These are phyloP conservation scores for Glyptemys insculpta DNA, from an alignment of 2,797 vertebrate genomes.

Conservation along the genomic window DNA sequence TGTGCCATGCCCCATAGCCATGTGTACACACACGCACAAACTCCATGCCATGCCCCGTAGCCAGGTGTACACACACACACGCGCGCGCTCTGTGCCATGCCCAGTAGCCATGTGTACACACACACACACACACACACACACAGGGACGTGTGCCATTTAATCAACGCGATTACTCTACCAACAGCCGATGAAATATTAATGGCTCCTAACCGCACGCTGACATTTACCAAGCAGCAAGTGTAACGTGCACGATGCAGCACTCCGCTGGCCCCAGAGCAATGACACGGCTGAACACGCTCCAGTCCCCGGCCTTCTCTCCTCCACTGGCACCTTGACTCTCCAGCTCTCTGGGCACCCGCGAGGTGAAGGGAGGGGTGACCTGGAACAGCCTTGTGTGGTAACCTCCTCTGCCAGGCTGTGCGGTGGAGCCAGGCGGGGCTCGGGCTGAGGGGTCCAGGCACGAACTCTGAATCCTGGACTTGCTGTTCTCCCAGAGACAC, in stretches of 20 bases:
- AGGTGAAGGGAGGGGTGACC: neutral
- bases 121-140: neutral
- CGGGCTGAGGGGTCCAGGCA: neutral
- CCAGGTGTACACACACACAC: neutral
- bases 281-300: neutral
- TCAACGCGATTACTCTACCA: constrained; percentile 68
- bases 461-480: too few species aligned
- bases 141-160: neutral
- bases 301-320: neutral
- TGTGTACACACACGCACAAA: neutral
- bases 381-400: neutral
- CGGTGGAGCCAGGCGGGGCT: too few species aligned
- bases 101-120: too few species aligned
- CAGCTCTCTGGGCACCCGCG: neutral
- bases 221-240: constrained; percentile 57
- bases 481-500: too few species aligned
- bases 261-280: neutral
- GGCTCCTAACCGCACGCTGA: constrained; percentile 66
- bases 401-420: neutral
- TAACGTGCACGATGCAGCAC: neutral
- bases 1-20: neutral
- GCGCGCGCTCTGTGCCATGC: too few species aligned
- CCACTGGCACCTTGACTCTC: neutral
- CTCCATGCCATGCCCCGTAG: too few species aligned
- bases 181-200: constrained; percentile 76